Percentiles rank a stretch among this genome's conserved stretches.
Conservation (phyloP, 2,113 vertebrate genomes). For the Cathartes aura region DNA sequence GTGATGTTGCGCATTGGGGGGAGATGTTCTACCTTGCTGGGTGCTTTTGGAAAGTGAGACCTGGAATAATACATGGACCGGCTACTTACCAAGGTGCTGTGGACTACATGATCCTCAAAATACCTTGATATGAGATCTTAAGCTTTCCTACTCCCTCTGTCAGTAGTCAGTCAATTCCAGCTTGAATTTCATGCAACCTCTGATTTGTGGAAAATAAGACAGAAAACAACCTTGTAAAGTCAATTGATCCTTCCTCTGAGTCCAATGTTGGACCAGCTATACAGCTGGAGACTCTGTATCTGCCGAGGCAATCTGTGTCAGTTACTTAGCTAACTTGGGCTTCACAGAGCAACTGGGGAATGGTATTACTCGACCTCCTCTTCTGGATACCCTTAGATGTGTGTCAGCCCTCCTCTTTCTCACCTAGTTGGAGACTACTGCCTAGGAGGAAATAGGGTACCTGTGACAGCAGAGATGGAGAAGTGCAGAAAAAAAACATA, state of each 20-base stretch:
- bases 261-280: background rate
- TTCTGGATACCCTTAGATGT: background rate
- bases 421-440: background rate
- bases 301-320: background rate
- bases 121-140: rapidly evolving
- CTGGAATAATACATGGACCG: background rate
- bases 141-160: background rate
- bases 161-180: background rate
- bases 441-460: background rate
- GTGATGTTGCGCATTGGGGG: rapidly evolving
- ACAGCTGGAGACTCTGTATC: background rate
- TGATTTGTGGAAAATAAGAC: background rate
- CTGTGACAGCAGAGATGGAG: background rate
- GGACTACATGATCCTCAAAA: background rate
- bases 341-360: background rate
- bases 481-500: rapidly evolving
- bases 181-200: background rate
- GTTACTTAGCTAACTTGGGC: background rate
- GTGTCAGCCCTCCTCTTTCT: background rate
- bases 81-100: background rate
- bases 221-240: background rate
- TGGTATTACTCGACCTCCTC: background rate
- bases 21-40: background rate
- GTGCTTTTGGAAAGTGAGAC: background rate
- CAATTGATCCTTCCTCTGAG: background rate